phyloP scores from a whole-genome alignment of 2,113 vertebrate species.

The Sclerurus mexicanus region DNA sequence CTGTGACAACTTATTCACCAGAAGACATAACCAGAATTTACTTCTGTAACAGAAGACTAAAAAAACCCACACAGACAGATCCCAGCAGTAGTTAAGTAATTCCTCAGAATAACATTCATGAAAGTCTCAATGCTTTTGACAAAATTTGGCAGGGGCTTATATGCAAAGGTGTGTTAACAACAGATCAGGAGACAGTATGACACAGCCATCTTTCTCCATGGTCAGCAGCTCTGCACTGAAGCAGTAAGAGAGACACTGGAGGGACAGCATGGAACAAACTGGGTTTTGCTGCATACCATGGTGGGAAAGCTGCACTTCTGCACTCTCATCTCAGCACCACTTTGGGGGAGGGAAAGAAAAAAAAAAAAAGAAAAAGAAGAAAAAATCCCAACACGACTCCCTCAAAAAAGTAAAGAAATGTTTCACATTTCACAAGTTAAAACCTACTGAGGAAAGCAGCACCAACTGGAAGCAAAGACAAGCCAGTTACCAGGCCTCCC shows the following conservation, averaged over 20 bases:
- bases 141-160: background rate
- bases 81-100: background rate
- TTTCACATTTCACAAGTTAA: background rate
- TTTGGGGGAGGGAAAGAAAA: background rate
- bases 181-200: background rate
- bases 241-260: background rate
- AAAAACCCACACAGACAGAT: background rate
- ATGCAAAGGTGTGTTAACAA: background rate
- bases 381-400: background rate
- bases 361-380: background rate
- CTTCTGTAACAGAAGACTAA: background rate
- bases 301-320: background rate
- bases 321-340: background rate
- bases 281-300: background rate
- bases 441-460: background rate
- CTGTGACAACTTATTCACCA: slow-evolving; percentile 2
- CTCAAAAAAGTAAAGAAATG: background rate
- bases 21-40: background rate
- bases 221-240: background rate
- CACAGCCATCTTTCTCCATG: background rate
- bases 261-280: background rate
- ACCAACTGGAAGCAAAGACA: background rate
- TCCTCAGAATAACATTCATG: background rate
- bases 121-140: background rate
- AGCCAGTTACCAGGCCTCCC: background rate